phyloP scores from a whole-genome alignment of 2,113 vertebrate genomes.

The Seriola quinqueradiata region DNA sequence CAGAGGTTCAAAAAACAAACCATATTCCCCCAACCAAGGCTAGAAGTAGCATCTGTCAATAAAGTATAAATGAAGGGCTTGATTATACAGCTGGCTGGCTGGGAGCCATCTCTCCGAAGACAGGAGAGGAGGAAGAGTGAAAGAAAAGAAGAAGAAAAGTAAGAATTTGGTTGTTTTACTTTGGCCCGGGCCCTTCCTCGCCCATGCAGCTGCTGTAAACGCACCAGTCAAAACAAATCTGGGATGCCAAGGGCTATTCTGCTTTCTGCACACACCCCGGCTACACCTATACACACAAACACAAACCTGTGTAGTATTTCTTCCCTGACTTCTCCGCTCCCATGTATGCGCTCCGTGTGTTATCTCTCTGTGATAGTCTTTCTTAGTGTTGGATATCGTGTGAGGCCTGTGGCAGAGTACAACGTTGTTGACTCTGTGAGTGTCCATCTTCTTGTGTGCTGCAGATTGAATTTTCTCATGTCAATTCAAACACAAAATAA shows the following conservation, averaged over 20 bases:
- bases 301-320: constrained; percentile 55
- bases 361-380: constrained; percentile 1
- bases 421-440: constrained; percentile 22
- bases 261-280: constrained; percentile 68
- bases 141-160: constrained; percentile 58
- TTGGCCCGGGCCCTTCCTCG: constrained; percentile 71
- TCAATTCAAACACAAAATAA: constrained; percentile 75
- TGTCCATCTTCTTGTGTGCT: constrained; percentile 20
- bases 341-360: not conserved
- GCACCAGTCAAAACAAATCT: constrained; percentile 78
- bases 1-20: constrained; percentile 78
- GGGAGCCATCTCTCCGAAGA: constrained; percentile 72
- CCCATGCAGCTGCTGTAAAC: constrained; percentile 77
- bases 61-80: constrained; percentile 80
- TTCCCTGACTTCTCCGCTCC: constrained; percentile 18
- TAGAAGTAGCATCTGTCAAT: constrained; percentile 85
- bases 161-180: constrained; percentile 81
- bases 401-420: constrained; percentile 33
- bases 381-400: not conserved
- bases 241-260: constrained; percentile 77
- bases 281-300: constrained; percentile 77
- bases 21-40: constrained; percentile 65
- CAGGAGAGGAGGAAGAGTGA: constrained; percentile 60
- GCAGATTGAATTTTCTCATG: constrained; percentile 39
- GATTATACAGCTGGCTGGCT: constrained; percentile 85